A percentile compares a stretch with the other conserved stretches of the same genome.
Conservation (phyloP, 2,888 invertebrate genomes). For the Parthenolecanium corni region DNA sequence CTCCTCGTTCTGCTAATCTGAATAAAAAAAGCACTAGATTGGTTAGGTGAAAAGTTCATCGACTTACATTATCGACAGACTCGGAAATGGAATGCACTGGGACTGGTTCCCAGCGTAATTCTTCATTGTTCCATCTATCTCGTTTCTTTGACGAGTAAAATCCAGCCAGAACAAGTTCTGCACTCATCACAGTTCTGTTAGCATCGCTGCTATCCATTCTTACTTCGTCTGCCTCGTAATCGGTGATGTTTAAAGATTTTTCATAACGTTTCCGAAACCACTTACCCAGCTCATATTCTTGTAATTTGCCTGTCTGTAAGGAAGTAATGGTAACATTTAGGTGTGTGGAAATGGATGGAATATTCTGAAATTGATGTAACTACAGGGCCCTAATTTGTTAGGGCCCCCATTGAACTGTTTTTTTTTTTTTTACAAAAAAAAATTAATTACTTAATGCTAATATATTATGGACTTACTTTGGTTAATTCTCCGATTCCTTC, state of each 20-base stretch:
- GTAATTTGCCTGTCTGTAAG: conserved; percentile 50
- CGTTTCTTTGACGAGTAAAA: conserved; percentile 52
- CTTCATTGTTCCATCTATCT: conserved; percentile 46
- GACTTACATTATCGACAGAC: conserved; percentile 36
- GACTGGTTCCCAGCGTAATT: conserved; percentile 48
- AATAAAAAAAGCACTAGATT: too few relatives aligned
- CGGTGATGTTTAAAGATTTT: conserved; percentile 47
- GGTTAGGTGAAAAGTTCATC: too few relatives aligned
- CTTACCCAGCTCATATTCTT: conserved; percentile 52
- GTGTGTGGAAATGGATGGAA: too few relatives aligned
- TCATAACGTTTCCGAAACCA: conserved; percentile 53
- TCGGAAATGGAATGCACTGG: conserved; percentile 54
- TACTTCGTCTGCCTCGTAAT: conserved; percentile 48
- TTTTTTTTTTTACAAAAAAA: too few relatives aligned
- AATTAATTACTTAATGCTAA: too few relatives aligned
- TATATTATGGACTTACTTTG: conserved; percentile 52
- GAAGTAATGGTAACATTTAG: too few relatives aligned
- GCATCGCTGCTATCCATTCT: conserved; percentile 59
- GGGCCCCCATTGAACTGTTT: too few relatives aligned
- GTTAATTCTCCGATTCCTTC: conserved; percentile 78
- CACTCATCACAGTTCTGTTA: conserved; percentile 62
- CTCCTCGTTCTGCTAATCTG: too few relatives aligned
- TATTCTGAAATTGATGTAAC: too few relatives aligned
- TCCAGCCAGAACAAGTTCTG: conserved; percentile 56
- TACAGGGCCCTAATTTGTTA: too few relatives aligned